phyloP scores from a whole-genome alignment of 2,888 invertebrate genomes.

The Mechanitis messenoides region DNA sequence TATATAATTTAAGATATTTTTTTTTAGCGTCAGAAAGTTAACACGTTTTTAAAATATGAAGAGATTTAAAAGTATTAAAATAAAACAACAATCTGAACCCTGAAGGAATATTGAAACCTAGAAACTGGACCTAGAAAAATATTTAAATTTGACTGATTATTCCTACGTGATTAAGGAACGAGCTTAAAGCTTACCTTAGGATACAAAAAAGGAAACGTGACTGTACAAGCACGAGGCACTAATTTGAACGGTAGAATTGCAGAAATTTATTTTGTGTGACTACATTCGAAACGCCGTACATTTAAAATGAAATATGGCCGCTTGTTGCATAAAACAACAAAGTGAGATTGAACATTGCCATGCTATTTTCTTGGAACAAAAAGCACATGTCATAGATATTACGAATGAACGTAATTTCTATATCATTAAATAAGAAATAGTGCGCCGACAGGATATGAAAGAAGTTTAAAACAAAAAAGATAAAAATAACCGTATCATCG shows the following conservation, averaged over 20 bases:
- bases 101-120: too few species aligned
- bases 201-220: constrained; percentile 49
- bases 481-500: constrained; percentile 65
- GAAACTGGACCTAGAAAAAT: background rate
- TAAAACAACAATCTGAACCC: too few species aligned
- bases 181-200: constrained; percentile 25
- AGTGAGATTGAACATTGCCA: constrained; percentile 19
- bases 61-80: too few species aligned
- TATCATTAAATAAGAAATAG: constrained; percentile 21
- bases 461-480: constrained; percentile 44
- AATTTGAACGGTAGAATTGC: constrained; percentile 50
- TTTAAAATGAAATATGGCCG: constrained; percentile 31
- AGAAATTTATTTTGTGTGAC: constrained; percentile 34
- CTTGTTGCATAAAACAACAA: constrained; percentile 25
- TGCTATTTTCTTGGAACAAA: constrained; percentile 25
- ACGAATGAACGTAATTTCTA: constrained; percentile 20
- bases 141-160: constrained; percentile 23
- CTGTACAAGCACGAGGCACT: constrained; percentile 51
- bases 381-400: constrained; percentile 18
- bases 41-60: too few species aligned
- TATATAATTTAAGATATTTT: too few species aligned
- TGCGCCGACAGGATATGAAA: constrained; percentile 29
- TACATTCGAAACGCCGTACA: constrained; percentile 31
- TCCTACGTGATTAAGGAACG: constrained; percentile 25
- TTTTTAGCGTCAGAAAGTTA: too few species aligned